These are phyloP conservation scores for Taphrorychus bicolor DNA, from an alignment of 2,888 invertebrate species.

Conservation along the genomic window DNA sequence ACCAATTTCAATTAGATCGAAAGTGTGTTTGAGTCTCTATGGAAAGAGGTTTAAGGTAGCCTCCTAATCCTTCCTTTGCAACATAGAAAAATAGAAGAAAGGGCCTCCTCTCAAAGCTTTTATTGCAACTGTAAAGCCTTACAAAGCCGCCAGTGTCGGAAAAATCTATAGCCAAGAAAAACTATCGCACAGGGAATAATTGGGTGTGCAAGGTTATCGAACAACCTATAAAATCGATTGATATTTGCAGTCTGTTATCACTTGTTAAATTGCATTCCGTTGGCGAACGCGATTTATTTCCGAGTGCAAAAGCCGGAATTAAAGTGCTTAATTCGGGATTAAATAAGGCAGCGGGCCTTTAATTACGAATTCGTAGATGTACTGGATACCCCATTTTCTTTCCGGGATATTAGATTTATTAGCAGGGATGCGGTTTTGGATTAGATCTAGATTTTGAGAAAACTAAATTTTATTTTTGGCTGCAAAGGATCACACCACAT, in stretches of 20 bases:
- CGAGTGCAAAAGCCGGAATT: background rate
- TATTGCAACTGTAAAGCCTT: conserved; percentile 21
- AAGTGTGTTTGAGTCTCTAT: background rate
- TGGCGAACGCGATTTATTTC: background rate
- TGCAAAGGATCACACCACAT: no score
- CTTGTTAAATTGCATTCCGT: conserved; percentile 43
- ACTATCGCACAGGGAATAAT: conserved; percentile 39
- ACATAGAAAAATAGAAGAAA: background rate
- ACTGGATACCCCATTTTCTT: no score
- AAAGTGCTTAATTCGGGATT: background rate
- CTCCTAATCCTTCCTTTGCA: background rate
- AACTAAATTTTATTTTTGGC: no score
- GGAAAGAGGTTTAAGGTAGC: background rate
- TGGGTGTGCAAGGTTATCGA: conserved; percentile 48
- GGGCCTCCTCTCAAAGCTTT: background rate
- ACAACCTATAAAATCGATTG: conserved; percentile 46
- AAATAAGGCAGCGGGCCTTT: background rate
- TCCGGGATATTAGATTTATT: no score
- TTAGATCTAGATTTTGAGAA: background rate
- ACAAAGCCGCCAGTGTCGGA: conserved; percentile 25
- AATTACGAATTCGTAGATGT: background rate
- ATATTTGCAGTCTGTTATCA: conserved; percentile 44
- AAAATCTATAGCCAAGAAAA: conserved; percentile 26
- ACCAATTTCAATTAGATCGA: background rate
- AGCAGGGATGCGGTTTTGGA: background rate